Percentiles rank a stretch among this genome's conserved stretches.
These are phyloP conservation scores for Scrobipalpa costella DNA, from an alignment of 2,888 invertebrate genomes.

Conservation along the genomic window DNA sequence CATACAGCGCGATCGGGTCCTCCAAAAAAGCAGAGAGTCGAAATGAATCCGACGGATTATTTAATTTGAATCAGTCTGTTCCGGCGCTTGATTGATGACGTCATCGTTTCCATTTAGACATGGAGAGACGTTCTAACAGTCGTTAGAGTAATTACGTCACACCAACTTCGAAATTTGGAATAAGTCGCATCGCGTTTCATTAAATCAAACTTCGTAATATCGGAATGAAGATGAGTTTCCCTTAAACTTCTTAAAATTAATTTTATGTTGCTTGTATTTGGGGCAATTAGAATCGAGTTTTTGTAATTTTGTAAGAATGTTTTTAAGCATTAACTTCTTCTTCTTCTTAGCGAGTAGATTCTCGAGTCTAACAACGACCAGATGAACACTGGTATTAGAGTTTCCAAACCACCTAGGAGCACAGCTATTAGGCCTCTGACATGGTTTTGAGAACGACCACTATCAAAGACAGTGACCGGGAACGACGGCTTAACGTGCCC, in stretches of 20 bases:
- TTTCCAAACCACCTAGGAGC: too few species aligned
- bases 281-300: too few species aligned
- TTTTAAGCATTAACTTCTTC: too few species aligned
- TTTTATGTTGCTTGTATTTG: not conserved
- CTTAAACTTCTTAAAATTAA: not conserved
- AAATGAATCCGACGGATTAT: conserved; percentile 17
- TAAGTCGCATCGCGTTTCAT: not conserved
- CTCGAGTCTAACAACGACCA: too few species aligned
- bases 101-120: conserved; percentile 15
- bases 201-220: conserved; percentile 9
- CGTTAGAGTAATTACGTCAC: conserved; percentile 19
- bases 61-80: conserved; percentile 6
- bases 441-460: too few species aligned
- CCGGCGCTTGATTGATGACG: conserved; percentile 21
- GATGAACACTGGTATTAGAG: too few species aligned
- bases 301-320: too few species aligned
- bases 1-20: not conserved
- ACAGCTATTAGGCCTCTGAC: too few species aligned
- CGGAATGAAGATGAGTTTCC: not conserved
- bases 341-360: too few species aligned
- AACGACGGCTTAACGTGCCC: too few species aligned
- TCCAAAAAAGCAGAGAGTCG: not conserved
- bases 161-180: conserved; percentile 15
- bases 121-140: conserved; percentile 7
- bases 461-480: too few species aligned